A percentile compares a stretch with the other conserved stretches of the same genome.
These are phyloP conservation scores for Tricholauxania praeusta DNA, from an alignment of 2,888 invertebrate species.

Conservation along the genomic window DNA sequence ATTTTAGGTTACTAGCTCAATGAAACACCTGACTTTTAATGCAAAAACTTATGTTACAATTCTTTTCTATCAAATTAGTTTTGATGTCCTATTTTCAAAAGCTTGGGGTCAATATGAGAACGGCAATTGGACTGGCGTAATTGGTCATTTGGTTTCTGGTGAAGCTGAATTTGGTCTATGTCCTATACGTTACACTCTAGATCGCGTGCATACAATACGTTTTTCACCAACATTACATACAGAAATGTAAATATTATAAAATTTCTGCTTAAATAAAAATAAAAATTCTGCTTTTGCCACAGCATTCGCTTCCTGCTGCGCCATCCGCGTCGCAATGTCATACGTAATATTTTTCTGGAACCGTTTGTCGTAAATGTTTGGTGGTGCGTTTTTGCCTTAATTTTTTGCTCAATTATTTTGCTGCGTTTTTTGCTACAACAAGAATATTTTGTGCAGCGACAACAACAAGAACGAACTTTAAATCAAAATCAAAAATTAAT, in stretches of 20 bases:
- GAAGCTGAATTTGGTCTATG: slow-evolving; percentile 53
- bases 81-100: slow-evolving; percentile 49
- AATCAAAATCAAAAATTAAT: background rate
- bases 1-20: slow-evolving; percentile 52
- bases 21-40: background rate
- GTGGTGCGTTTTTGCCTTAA: slow-evolving; percentile 57
- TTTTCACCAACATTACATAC: slow-evolving; percentile 56
- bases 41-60: background rate
- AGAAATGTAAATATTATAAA: slow-evolving; percentile 55
- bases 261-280: too few relatives aligned
- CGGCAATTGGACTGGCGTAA: slow-evolving; percentile 58
- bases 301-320: slow-evolving; percentile 62
- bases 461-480: slow-evolving; percentile 13
- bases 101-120: slow-evolving; percentile 56
- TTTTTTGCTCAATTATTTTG: slow-evolving; percentile 50
- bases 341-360: slow-evolving; percentile 63
- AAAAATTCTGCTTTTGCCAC: background rate
- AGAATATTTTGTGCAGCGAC: slow-evolving; percentile 45
- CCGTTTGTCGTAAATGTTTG: slow-evolving; percentile 59
- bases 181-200: slow-evolving; percentile 56
- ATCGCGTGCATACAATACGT: slow-evolving; percentile 49
- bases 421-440: slow-evolving; percentile 54
- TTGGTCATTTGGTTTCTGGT: slow-evolving; percentile 52
- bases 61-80: slow-evolving; percentile 44
- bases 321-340: slow-evolving; percentile 59